Conservation (phyloP, 2,113 vertebrate species). For the Spermophilus dauricus region DNA sequence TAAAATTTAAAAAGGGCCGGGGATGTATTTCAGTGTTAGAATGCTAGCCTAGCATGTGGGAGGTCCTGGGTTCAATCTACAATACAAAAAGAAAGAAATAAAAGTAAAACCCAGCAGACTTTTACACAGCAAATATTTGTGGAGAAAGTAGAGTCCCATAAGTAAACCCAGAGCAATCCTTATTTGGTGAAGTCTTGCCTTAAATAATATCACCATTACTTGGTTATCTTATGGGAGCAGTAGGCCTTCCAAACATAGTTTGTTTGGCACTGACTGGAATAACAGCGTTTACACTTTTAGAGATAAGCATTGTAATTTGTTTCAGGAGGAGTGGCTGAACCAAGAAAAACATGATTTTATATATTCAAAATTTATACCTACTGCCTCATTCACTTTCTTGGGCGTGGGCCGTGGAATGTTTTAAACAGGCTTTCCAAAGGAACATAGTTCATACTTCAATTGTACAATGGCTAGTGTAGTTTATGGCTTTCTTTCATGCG, state of each 20-base stretch:
- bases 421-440: slow-evolving; percentile 26
- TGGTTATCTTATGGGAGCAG: background rate
- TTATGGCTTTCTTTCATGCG: slow-evolving; percentile 35
- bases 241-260: slow-evolving; percentile 45
- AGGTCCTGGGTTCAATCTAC: background rate
- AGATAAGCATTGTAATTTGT: slow-evolving; percentile 60
- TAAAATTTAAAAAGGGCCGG: background rate
- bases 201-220: slow-evolving; percentile 46
- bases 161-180: background rate
- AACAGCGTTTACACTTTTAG: slow-evolving; percentile 17
- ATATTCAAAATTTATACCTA: background rate
- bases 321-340: slow-evolving; percentile 7
- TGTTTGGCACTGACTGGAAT: slow-evolving; percentile 39
- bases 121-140: slow-evolving; percentile 14
- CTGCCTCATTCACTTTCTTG: background rate
- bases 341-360: slow-evolving; percentile 38
- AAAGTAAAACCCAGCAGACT: background rate
- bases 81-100: background rate
- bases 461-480: slow-evolving; percentile 17
- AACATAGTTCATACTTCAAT: background rate
- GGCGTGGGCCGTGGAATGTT: background rate
- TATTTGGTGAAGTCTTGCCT: slow-evolving; percentile 55
- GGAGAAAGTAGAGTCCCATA: background rate
- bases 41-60: background rate
- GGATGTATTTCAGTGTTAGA: background rate